Evolutionary conservation across 2,113 vertebrate species (phyloP).

Genomic region (Pygathrix nemaeus): DNA sequence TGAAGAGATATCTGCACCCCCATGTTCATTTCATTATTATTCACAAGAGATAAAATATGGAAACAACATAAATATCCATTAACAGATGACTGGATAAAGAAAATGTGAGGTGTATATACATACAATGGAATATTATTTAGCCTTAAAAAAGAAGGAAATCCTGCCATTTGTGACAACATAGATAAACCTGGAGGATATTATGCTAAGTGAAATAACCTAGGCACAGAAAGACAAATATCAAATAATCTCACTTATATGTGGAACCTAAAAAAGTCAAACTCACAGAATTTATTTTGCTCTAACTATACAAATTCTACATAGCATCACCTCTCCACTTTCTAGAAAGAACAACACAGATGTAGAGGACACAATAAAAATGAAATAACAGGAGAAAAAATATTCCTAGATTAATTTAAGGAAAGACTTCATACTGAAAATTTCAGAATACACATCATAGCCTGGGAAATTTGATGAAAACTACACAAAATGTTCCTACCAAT

Average conservation of each 20-base stretch:
- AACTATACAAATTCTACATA: not conserved
- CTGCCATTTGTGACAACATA: not conserved
- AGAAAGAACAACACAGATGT: not conserved
- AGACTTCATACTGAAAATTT: not conserved
- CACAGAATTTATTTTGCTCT: not conserved
- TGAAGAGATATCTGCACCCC: not conserved
- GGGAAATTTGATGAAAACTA: constrained; percentile 20
- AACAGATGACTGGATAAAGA: not conserved
- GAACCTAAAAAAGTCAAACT: not conserved
- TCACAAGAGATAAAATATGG: not conserved
- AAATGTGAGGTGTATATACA: not conserved
- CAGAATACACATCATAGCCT: not conserved
- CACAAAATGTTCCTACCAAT: not conserved
- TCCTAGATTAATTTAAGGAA: not conserved
- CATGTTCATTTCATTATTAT: not conserved
- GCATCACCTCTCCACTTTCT: not conserved
- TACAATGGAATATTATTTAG: not conserved
- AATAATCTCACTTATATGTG: not conserved
- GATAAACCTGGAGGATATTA: not conserved
- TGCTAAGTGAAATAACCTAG: not conserved
- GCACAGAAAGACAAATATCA: not conserved
- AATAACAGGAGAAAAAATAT: not conserved
- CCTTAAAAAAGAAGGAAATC: not conserved
- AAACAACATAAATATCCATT: not conserved
- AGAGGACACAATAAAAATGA: not conserved